Conservation (phyloP, 2,797 vertebrate species). For the Eurystomus glaucurus region DNA sequence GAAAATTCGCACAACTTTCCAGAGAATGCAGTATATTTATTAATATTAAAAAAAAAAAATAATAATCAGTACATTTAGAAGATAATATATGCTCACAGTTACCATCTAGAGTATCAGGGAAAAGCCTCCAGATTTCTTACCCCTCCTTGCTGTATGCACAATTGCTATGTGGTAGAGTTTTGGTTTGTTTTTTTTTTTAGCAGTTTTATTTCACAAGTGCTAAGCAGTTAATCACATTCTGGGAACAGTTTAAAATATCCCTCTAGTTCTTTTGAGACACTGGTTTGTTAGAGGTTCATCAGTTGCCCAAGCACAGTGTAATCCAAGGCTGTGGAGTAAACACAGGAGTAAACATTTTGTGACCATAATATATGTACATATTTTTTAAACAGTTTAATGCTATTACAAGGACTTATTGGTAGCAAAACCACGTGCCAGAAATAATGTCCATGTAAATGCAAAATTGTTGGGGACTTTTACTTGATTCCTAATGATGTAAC, state of each 20-base stretch:
- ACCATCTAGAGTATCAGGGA: neutral
- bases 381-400: neutral
- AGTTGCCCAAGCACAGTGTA: neutral
- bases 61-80: neutral
- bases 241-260: slow-evolving; percentile 57
- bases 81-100: neutral
- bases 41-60: neutral
- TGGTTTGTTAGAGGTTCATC: neutral
- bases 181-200: slow-evolving; percentile 5
- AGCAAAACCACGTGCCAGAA: neutral
- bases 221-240: slow-evolving; percentile 50
- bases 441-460: neutral
- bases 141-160: slow-evolving; percentile 23
- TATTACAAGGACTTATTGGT: neutral
- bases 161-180: slow-evolving; percentile 19
- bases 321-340: neutral
- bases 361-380: neutral
- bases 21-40: neutral
- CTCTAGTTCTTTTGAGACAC: slow-evolving; percentile 45
- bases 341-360: neutral
- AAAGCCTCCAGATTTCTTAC: slow-evolving; percentile 21
- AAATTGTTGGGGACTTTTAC: neutral
- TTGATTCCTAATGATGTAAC: neutral
- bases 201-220: slow-evolving; percentile 54
- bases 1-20: neutral